phyloP scores from a whole-genome alignment of 1,140 invertebrate genomes.

The Cotesia glomerata region DNA sequence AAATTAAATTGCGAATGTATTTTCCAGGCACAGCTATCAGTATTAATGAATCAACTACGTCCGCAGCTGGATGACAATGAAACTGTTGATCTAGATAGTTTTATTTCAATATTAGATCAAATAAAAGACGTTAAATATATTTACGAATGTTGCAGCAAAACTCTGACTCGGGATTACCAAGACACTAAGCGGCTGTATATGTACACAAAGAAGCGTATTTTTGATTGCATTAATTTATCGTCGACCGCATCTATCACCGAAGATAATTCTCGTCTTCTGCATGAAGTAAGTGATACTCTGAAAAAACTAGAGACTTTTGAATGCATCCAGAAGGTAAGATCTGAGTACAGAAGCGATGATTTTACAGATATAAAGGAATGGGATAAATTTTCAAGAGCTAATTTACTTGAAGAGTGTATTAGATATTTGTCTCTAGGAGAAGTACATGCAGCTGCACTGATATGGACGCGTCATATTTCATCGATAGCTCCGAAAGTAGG shows the following conservation, averaged over 20 bases:
- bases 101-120: constrained; percentile 45
- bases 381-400: constrained; percentile 46
- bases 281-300: constrained; percentile 40
- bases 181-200: constrained; percentile 45
- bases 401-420: constrained; percentile 49
- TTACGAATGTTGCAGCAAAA: constrained; percentile 55
- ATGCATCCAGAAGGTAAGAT: constrained; percentile 39
- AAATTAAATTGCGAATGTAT: constrained; percentile 51
- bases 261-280: constrained; percentile 28
- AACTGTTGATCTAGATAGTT: constrained; percentile 32
- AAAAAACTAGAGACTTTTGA: constrained; percentile 53
- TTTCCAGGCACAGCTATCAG: constrained; percentile 50
- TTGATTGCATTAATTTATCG: constrained; percentile 38
- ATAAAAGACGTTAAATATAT: constrained; percentile 51
- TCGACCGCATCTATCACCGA: constrained; percentile 23
- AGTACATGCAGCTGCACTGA: constrained; percentile 51
- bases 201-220: constrained; percentile 48
- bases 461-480: constrained; percentile 51
- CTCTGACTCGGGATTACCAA: constrained; percentile 42
- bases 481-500: constrained; percentile 37
- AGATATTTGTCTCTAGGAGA: constrained; percentile 45
- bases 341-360: constrained; percentile 16
- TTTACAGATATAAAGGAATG: constrained; percentile 41
- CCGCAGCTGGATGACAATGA: constrained; percentile 41
- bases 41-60: constrained; percentile 47